Evolutionary conservation across 2,113 vertebrate species (phyloP).

Genomic region (Aldabrachelys gigantea): DNA sequence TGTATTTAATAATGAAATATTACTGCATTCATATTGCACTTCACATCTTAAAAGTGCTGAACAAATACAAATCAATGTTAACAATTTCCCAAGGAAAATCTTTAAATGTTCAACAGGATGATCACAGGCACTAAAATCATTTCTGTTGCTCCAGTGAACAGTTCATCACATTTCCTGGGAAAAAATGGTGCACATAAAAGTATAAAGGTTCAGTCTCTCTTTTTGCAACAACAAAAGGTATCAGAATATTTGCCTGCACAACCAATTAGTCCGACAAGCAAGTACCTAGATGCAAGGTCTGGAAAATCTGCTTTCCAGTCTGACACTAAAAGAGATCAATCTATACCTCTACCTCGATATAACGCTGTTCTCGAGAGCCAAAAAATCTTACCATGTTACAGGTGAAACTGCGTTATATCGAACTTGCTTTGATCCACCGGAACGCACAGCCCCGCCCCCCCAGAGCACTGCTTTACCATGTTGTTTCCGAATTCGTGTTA

Average conservation of each 20-base stretch:
- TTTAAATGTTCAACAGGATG: background rate
- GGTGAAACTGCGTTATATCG: too few relatives aligned
- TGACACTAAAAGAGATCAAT: background rate
- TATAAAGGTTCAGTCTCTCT: background rate
- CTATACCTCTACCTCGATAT: too few relatives aligned
- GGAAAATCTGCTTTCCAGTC: background rate
- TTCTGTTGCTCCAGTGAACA: background rate
- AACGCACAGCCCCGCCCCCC: too few relatives aligned
- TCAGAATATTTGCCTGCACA: background rate
- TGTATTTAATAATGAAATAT: background rate
- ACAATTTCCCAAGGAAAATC: background rate
- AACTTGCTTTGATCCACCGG: too few relatives aligned
- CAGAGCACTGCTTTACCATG: too few relatives aligned
- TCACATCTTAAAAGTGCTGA: background rate
- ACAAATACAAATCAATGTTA: background rate
- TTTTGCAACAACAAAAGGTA: background rate
- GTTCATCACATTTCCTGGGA: background rate
- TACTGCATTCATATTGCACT: background rate
- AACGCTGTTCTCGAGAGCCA: too few relatives aligned
- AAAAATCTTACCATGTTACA: too few relatives aligned
- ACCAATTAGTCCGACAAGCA: background rate
- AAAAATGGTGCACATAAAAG: background rate
- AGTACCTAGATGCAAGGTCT: background rate
- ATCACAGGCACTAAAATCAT: background rate
- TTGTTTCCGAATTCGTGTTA: too few relatives aligned